phyloP scores from a whole-genome alignment of 2,797 vertebrate species.

The Chiloscyllium punctatum region DNA sequence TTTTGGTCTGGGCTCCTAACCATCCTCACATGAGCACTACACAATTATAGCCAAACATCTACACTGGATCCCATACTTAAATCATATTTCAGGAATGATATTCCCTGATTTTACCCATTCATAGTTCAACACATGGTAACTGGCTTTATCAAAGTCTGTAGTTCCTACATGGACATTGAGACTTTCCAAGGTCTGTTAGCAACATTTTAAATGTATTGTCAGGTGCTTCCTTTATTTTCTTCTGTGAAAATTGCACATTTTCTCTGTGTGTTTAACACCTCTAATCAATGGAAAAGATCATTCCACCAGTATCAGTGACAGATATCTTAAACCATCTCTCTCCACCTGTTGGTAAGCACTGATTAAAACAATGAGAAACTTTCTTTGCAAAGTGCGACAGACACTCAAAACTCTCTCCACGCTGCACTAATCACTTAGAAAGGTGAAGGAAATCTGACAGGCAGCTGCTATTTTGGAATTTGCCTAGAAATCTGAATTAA shows the following conservation, averaged over 20 bases:
- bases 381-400: not conserved
- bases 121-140: not conserved
- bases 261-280: not conserved
- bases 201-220: not conserved
- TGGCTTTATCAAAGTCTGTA: not conserved
- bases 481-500: not conserved
- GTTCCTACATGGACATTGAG: not conserved
- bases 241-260: too few species aligned
- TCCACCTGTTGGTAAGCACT: not conserved
- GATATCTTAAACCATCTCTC: not conserved
- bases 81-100: not conserved
- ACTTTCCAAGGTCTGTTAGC: not conserved
- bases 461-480: not conserved
- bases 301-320: not conserved
- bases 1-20: not conserved
- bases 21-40: not conserved
- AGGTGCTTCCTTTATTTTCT: not conserved
- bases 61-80: not conserved
- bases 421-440: not conserved
- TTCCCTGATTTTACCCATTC: not conserved
- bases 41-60: not conserved
- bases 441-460: not conserved
- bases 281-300: not conserved
- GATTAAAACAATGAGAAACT: not conserved
- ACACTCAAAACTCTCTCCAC: not conserved